A percentile compares a stretch with the other conserved stretches of the same genome.
phyloP scores from a whole-genome alignment of 2,888 invertebrate genomes.

The Asteroscopus sphinx region DNA sequence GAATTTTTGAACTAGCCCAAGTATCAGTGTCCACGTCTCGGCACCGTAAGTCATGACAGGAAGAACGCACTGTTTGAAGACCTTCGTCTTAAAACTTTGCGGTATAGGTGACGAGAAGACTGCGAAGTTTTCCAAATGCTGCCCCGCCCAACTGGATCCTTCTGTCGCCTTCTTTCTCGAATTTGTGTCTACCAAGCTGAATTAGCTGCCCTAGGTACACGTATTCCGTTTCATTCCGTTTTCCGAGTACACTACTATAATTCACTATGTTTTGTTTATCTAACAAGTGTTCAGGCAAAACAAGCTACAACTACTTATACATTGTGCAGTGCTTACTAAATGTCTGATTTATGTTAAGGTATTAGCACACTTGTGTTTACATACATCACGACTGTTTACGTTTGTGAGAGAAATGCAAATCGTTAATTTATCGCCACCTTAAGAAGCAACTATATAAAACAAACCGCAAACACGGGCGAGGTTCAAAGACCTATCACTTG shows the following conservation, averaged over 20 bases:
- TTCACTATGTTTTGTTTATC: conserved; percentile 47
- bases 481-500: conserved; percentile 88
- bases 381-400: conserved; percentile 81
- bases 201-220: too few species aligned
- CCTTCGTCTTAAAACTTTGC: too few species aligned
- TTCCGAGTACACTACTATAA: conserved; percentile 21
- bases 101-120: too few species aligned
- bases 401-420: conserved; percentile 84
- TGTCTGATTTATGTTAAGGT: conserved; percentile 68
- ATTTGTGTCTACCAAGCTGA: too few species aligned
- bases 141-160: too few species aligned
- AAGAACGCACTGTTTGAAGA: too few species aligned
- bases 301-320: conserved; percentile 46
- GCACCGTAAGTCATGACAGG: too few species aligned
- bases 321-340: conserved; percentile 52
- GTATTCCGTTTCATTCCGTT: too few species aligned
- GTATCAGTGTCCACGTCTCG: too few species aligned
- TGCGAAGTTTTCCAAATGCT: too few species aligned
- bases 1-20: too few species aligned
- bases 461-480: conserved; percentile 82
- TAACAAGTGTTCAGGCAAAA: conserved; percentile 35
- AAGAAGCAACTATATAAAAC: conserved; percentile 85
- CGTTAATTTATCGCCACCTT: conserved; percentile 88
- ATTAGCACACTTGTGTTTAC: conserved; percentile 79
- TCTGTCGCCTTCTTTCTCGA: too few species aligned